These are phyloP conservation scores for Sebastes vulpes DNA, from an alignment of 2,797 vertebrate species.

Conservation along the genomic window DNA sequence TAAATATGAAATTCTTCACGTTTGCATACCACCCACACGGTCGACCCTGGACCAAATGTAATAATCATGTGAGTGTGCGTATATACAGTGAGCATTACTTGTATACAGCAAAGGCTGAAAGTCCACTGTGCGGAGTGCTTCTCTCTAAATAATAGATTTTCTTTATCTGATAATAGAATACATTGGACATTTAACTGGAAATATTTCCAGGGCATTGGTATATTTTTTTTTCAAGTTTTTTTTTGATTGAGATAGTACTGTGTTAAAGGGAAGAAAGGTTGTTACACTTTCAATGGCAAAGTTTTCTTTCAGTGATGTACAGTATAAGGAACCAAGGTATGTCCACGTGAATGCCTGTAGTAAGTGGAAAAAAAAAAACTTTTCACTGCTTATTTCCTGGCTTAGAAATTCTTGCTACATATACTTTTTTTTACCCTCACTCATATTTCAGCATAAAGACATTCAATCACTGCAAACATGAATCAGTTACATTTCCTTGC, in stretches of 20 bases:
- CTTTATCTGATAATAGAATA: slow-evolving; percentile 7
- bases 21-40: slow-evolving; percentile 31
- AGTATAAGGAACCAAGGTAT: slow-evolving; percentile 12
- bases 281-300: slow-evolving; percentile 36
- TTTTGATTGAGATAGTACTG: slow-evolving; percentile 21
- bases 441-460: slow-evolving; percentile 36
- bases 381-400: slow-evolving; percentile 18
- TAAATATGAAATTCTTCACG: slow-evolving; percentile 21
- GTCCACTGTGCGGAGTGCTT: slow-evolving; percentile 16
- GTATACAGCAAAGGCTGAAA: slow-evolving; percentile 29
- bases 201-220: slow-evolving; percentile 22
- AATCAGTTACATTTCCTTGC: slow-evolving; percentile 51
- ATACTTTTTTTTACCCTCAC: slow-evolving; percentile 15
- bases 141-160: slow-evolving; percentile 20
- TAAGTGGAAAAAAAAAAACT: neutral
- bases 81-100: slow-evolving; percentile 34
- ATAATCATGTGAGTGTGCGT: slow-evolving; percentile 4
- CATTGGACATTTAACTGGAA: slow-evolving; percentile 32
- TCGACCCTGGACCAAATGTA: slow-evolving; percentile 45
- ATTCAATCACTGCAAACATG: slow-evolving; percentile 54
- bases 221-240: slow-evolving; percentile 40
- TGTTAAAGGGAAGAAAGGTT: slow-evolving; percentile 28
- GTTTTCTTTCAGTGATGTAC: slow-evolving; percentile 43
- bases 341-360: slow-evolving; percentile 16
- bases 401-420: slow-evolving; percentile 32